A percentile compares a stretch with the other conserved stretches of the same genome.
Conservation (phyloP, 2,797 vertebrate species). For the Acomys russatus region DNA sequence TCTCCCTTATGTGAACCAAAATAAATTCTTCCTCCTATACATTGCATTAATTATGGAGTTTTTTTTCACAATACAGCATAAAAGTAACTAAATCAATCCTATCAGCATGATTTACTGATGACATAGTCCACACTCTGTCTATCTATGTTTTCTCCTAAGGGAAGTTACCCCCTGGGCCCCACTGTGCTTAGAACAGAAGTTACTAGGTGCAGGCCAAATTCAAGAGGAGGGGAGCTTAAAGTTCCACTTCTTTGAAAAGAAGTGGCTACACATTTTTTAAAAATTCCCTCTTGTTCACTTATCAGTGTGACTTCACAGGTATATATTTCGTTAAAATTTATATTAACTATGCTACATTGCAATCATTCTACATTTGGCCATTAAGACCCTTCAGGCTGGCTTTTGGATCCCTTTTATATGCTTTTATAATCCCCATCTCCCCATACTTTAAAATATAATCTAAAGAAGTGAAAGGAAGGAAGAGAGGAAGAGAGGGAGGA, state of each 20-base stretch:
- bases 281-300: neutral
- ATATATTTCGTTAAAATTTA: constrained; percentile 17
- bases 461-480: too few relatives aligned
- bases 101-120: neutral
- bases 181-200: neutral
- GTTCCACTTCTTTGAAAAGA: neutral
- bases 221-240: neutral
- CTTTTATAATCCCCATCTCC: neutral
- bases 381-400: neutral
- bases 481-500: too few relatives aligned
- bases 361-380: neutral
- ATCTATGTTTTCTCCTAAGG: neutral
- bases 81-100: neutral
- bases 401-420: neutral
- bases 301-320: neutral
- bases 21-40: neutral
- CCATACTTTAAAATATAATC: neutral
- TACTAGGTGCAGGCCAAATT: neutral
- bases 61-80: neutral
- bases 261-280: neutral
- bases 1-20: neutral
- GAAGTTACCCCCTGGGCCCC: neutral
- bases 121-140: neutral
- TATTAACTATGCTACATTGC: neutral
- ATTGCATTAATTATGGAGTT: neutral